Evolutionary conservation across 2,113 vertebrate species (phyloP), one percentile per base, ranked within the genome.

Genomic region (Suncus etruscus): DNA sequence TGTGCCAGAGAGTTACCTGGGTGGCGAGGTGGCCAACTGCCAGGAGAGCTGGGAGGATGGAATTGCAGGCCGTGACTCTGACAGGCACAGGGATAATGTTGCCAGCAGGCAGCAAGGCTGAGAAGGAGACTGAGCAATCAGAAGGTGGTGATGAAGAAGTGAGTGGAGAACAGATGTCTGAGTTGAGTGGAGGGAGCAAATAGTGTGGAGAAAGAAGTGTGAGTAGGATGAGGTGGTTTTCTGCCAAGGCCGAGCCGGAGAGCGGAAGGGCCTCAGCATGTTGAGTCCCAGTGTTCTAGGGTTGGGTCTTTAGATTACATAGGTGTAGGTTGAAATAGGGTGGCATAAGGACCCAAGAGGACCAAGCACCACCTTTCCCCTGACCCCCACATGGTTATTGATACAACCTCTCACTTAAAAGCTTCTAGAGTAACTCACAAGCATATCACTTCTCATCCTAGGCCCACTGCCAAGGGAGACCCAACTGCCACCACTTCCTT

Each of bases 101-200:
- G 54, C 83, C 91, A 90, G 92, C 83, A 90, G 91, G 90, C 87
- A 58, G 14, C 79, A 11, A 32, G 2, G 14, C 87, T 87, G 29
- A 15, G 70, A 84, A 79, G 74, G 72, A 80, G 58, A 86, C 68
- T 58, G 84, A 76, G 94, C 66, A 84, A 58, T 32, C 70, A 74
- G 93, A 93, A 85, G 66, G 76, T 58, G 94, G 74, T 74, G 91
- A 32, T 24, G 93, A 79, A 68, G 83, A 82, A 92, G 96, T 93
- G 87, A 91, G 95, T 9, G 92, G 95, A 73, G 83, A 95, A 77
- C 96, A 96, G 96, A 96, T 96, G 95, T 94, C 93, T 90, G 86
- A 88, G 84, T 48, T 0, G 3, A 87, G 70, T 63, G 85, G 78
- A 94, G 50, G 69, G 93, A 92, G 95, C 87, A 82, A n/a, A 76